phyloP scores from a whole-genome alignment of 2,888 invertebrate species.

The Amphipoea oculea region DNA sequence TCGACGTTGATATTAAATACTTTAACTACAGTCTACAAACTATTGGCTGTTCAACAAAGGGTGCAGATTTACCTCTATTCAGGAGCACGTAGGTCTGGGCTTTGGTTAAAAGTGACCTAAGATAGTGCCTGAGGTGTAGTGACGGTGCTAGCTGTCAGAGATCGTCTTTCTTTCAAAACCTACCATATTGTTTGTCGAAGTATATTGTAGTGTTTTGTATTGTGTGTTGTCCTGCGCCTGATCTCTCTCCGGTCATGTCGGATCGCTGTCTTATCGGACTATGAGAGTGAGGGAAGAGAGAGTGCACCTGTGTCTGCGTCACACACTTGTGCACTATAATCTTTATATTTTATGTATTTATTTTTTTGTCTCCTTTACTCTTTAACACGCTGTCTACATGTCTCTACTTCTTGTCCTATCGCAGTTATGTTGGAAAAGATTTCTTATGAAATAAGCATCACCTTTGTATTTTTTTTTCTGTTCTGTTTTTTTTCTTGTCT shows the following conservation, averaged over 20 bases:
- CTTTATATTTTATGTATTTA: too few relatives aligned
- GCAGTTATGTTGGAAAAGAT: too few relatives aligned
- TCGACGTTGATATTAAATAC: constrained; percentile 42
- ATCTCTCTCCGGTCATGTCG: background rate
- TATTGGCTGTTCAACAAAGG: constrained; percentile 8
- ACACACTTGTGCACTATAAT: too few relatives aligned
- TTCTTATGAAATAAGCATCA: too few relatives aligned
- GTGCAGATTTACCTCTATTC: constrained; percentile 14
- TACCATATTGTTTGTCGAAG: background rate
- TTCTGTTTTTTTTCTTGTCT: too few relatives aligned
- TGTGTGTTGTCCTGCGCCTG: background rate
- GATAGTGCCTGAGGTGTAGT: constrained; percentile 5
- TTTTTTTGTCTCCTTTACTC: too few relatives aligned
- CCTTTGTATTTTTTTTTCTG: too few relatives aligned
- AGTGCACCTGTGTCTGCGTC: too few relatives aligned
- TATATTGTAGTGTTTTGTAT: background rate
- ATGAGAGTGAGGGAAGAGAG: too few relatives aligned
- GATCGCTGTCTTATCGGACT: too few relatives aligned
- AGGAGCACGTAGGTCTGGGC: background rate
- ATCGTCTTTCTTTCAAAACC: background rate
- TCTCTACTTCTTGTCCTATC: too few relatives aligned
- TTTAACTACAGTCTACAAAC: constrained; percentile 27
- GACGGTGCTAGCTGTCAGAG: background rate
- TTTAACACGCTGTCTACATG: too few relatives aligned
- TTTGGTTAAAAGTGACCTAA: constrained; percentile 14